Base-by-base conservation (phyloP, 2,888 invertebrate species). In the Apodemia duryi region DNA sequence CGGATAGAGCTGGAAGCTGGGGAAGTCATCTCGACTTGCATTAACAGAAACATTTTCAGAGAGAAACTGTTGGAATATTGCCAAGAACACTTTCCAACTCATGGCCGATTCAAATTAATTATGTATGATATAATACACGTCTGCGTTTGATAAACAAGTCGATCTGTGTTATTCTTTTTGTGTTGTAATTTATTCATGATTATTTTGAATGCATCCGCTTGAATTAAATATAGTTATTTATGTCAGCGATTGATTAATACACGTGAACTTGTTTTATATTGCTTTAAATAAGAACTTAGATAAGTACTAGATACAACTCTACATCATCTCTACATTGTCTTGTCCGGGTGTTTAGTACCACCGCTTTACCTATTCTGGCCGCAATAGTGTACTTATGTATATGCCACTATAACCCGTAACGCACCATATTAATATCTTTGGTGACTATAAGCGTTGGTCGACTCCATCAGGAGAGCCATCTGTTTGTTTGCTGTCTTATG, bases 61-160 rank as follows among this genome's bases (percentile, higher is more conserved):
- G 83, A 83, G 84, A 79, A 81, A 75, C 80, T 82, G 68, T 80
- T 87, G 87, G 85, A 76, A 54, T 64, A 46, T 43, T 71, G 83
- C 88, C 88, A 86, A 80, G 72, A 80, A 76, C 74, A 77, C 75
- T 77, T 69, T 72, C 76, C 79, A 80, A 76, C 77, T 80, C 74
- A 75, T 73, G 77, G 75, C 77, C 76, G 79, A 77, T 79, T 74
- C 71, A 69, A 74, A 80, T 82, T 79, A 79, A 82, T 81, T 77
- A 76, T 80, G 43, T 64, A 64, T 64, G 64, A 64, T 60, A 64
- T 64, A 60, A 57, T 64, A 57, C 63, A 57, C 32, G 64, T 64
- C 57, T 64, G 64, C 57, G 28, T 63, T 64, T 64, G 64, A 60
- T 64, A 60, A 64, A 64, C 46, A 32, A 43, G 52, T 28, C 28